Conservation (phyloP, 2,113 vertebrate genomes). For the Scopus umbretta region DNA sequence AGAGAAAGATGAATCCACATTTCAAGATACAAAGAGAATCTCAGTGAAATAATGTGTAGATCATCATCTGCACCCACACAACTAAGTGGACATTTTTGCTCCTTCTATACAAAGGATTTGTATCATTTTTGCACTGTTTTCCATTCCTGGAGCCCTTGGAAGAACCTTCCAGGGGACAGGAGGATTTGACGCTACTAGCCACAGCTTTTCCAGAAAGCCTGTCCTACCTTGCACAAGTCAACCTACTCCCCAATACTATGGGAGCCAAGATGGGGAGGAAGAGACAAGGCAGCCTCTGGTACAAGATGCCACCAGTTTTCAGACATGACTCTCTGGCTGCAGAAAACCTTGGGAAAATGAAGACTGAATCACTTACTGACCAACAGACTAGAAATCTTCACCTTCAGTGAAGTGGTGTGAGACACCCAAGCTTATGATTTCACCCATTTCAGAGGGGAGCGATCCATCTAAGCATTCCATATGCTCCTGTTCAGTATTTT, state of each 20-base stretch:
- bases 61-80: not conserved
- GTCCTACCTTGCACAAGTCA: not conserved
- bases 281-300: not conserved
- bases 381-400: not conserved
- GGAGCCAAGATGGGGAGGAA: not conserved
- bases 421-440: not conserved
- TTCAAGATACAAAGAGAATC: not conserved
- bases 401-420: not conserved
- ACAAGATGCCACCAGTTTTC: not conserved
- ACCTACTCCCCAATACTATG: accelerated
- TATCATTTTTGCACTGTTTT: not conserved
- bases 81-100: not conserved
- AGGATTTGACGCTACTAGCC: not conserved
- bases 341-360: not conserved
- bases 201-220: not conserved
- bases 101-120: not conserved
- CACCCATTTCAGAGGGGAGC: not conserved
- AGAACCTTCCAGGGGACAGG: not conserved
- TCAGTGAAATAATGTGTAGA: not conserved
- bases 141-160: not conserved
- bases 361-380: not conserved
- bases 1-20: not conserved
- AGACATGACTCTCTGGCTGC: not conserved
- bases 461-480: not conserved
- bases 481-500: not conserved